Evolutionary conservation across 2,113 vertebrate genomes (phyloP).

Genomic region (Penelope pileata): DNA sequence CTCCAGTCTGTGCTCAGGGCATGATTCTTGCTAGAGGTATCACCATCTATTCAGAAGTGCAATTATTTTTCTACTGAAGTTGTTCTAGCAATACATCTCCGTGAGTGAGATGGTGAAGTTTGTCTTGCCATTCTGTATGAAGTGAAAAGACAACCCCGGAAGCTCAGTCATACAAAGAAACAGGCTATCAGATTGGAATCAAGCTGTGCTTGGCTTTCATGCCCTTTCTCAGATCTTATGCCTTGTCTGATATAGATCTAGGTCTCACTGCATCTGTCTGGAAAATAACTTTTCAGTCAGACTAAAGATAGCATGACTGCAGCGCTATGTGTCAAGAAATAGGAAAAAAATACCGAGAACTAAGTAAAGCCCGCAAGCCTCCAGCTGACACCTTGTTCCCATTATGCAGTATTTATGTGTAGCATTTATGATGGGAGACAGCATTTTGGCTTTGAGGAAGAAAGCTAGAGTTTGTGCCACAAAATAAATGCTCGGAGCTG

Average conservation of each 20-base stretch:
- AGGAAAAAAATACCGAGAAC: not conserved
- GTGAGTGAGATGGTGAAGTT: not conserved
- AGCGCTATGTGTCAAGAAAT: not conserved
- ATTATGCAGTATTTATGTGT: slow-evolving; percentile 25
- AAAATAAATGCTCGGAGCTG: slow-evolving; percentile 18
- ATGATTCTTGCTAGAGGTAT: not conserved
- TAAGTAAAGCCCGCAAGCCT: not conserved
- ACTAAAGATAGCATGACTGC: not conserved
- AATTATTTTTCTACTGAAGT: not conserved
- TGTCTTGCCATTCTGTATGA: not conserved
- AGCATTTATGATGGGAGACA: slow-evolving; percentile 4
- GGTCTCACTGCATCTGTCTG: not conserved
- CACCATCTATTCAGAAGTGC: not conserved
- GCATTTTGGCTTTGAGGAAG: slow-evolving; percentile 19
- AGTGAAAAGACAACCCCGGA: not conserved
- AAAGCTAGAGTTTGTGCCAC: slow-evolving; percentile 11
- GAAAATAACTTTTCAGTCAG: slow-evolving; percentile 9
- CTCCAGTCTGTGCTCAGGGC: not conserved
- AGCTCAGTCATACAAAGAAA: not conserved
- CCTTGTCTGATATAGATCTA: not conserved
- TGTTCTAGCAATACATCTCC: not conserved
- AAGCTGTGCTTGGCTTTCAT: not conserved
- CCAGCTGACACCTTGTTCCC: slow-evolving; percentile 35
- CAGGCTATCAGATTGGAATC: not conserved
- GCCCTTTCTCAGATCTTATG: not conserved